Evolutionary conservation across 2,797 vertebrate species (phyloP).

Genomic region (Cyclura pinguis): DNA sequence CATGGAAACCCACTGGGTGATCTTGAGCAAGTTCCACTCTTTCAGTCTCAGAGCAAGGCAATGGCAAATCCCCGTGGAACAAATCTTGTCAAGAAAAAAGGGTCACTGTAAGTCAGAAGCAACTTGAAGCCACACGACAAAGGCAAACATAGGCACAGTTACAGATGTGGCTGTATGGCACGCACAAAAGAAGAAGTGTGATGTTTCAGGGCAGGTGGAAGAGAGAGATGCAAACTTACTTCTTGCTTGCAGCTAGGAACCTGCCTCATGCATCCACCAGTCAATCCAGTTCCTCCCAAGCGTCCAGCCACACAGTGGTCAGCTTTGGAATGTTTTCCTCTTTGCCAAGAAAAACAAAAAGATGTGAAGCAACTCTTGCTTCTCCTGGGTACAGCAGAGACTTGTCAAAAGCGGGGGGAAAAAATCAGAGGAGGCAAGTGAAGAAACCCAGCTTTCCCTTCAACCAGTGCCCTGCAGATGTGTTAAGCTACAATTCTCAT

Average conservation of each 20-base stretch:
- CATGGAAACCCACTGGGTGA: too few species aligned
- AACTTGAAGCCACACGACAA: too few species aligned
- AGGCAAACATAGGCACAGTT: not conserved
- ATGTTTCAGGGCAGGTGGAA: not conserved
- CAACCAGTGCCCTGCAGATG: not conserved
- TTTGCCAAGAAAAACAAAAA: not conserved
- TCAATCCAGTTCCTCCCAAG: not conserved
- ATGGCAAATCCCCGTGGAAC: too few species aligned
- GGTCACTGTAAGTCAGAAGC: too few species aligned
- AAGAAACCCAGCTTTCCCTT: not conserved
- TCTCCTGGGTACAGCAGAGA: not conserved
- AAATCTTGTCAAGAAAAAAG: too few species aligned
- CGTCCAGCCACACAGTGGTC: not conserved
- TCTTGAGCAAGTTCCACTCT: too few species aligned
- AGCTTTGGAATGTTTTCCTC: not conserved
- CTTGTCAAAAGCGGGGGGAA: not conserved
- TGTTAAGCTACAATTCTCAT: not conserved
- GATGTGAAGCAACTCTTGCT: not conserved
- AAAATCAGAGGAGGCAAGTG: not conserved
- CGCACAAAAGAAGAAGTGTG: not conserved
- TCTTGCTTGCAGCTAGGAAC: not conserved
- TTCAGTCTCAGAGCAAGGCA: too few species aligned
- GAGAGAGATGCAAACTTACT: not conserved
- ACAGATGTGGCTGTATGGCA: not conserved
- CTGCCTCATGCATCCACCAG: not conserved